phyloP scores from a whole-genome alignment of 2,888 invertebrate genomes.

The Leptinotarsa rubiginosa region DNA sequence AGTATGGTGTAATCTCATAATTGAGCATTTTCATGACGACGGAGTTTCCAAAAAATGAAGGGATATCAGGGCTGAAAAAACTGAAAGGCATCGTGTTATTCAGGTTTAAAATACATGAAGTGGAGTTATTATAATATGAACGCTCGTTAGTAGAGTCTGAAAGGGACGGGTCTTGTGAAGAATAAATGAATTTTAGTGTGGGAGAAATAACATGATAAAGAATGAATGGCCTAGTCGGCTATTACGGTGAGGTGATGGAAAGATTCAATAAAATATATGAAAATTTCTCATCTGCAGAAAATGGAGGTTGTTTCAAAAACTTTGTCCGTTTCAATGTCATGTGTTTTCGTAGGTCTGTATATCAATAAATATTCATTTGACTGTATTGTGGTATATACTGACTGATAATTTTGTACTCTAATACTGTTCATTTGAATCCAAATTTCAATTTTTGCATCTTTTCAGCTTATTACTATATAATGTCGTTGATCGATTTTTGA shows the following conservation, averaged over 20 bases:
- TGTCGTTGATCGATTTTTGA: too few relatives aligned
- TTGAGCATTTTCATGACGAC: neutral
- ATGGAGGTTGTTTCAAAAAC: too few relatives aligned
- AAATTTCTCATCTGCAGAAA: neutral
- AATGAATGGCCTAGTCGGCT: slow-evolving; percentile 18
- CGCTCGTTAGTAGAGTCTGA: slow-evolving; percentile 25
- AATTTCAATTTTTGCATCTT: too few relatives aligned
- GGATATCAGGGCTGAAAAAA: neutral
- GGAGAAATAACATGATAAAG: slow-evolving; percentile 21
- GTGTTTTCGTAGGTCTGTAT: too few relatives aligned
- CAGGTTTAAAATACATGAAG: neutral
- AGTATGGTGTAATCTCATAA: neutral
- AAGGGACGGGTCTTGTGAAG: slow-evolving; percentile 25
- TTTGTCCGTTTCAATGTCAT: too few relatives aligned
- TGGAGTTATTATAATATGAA: slow-evolving; percentile 29
- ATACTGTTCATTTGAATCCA: too few relatives aligned
- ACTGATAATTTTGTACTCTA: too few relatives aligned
- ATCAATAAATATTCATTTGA: too few relatives aligned
- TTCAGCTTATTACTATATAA: too few relatives aligned
- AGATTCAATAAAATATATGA: neutral
- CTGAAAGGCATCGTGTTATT: neutral
- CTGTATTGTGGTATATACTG: too few relatives aligned
- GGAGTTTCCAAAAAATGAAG: neutral
- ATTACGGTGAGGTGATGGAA: neutral
- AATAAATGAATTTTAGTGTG: slow-evolving; percentile 26